These are phyloP conservation scores for Euplagia quadripunctaria DNA, from an alignment of 2,888 invertebrate genomes.

Conservation along the genomic window DNA sequence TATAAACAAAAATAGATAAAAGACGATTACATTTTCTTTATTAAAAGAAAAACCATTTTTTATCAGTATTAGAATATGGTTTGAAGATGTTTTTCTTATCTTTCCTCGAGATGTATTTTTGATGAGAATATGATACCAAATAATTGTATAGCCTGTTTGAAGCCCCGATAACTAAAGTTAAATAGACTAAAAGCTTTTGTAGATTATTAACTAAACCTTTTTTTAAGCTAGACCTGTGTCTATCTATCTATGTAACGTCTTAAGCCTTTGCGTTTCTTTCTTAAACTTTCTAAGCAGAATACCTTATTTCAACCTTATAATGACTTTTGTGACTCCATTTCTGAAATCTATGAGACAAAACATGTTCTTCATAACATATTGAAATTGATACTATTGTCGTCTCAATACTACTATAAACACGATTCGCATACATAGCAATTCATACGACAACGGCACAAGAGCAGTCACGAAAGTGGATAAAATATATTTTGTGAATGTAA, in stretches of 20 bases:
- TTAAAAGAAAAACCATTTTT: background rate
- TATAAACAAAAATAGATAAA: background rate
- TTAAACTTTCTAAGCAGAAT: background rate
- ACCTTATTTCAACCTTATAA: background rate
- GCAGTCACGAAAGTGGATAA: conserved; percentile 11
- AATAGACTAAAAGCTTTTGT: background rate
- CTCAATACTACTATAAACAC: background rate
- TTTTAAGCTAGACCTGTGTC: background rate
- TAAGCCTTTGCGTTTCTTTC: background rate
- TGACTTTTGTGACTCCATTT: background rate
- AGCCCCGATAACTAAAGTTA: background rate
- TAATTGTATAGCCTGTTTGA: background rate
- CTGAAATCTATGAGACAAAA: background rate
- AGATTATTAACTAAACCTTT: background rate
- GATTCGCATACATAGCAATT: conserved; percentile 23
- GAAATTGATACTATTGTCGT: conserved; percentile 27
- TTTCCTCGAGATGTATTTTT: background rate
- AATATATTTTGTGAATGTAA: conserved; percentile 30
- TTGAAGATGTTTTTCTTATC: background rate
- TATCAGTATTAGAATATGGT: background rate
- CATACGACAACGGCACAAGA: background rate
- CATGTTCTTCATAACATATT: background rate
- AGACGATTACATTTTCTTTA: no score
- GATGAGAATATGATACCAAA: no score
- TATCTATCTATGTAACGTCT: background rate